phyloP scores from a whole-genome alignment of 2,113 vertebrate species.

The Lonchura striata region DNA sequence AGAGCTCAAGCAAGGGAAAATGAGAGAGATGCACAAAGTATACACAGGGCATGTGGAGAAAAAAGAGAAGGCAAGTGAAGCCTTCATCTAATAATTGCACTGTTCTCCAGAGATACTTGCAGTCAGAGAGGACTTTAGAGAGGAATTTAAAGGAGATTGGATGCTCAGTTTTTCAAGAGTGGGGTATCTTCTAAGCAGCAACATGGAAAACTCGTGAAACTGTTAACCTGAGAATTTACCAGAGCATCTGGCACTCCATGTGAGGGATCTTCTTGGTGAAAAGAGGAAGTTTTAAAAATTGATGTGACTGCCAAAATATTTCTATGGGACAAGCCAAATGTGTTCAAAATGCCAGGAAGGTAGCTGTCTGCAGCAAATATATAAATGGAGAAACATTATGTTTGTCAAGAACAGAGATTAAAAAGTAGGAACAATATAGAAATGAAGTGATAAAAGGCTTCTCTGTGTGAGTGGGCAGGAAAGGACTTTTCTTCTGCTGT shows the following conservation, averaged over 20 bases:
- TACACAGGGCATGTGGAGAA: rapidly evolving
- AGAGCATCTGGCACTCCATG: not conserved
- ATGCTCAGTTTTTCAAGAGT: not conserved
- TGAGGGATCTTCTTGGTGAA: not conserved
- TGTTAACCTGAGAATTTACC: not conserved
- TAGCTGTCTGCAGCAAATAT: not conserved
- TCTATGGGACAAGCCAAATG: not conserved
- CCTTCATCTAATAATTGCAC: not conserved
- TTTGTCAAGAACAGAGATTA: not conserved
- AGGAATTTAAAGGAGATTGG: not conserved
- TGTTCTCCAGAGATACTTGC: not conserved
- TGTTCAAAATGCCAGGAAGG: not conserved
- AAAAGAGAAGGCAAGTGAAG: not conserved
- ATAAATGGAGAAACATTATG: not conserved
- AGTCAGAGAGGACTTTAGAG: not conserved
- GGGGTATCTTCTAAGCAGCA: not conserved
- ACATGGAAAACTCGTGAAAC: not conserved
- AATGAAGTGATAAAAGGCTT: constrained; percentile 1
- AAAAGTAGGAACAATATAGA: not conserved
- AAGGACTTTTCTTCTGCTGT: not conserved
- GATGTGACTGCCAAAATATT: not conserved
- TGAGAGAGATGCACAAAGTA: rapidly evolving
- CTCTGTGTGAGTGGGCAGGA: not conserved
- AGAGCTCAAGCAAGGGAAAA: not conserved
- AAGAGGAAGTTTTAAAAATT: not conserved